Evolutionary conservation across 1,140 invertebrate species (phyloP).

Genomic region (Wiebesia pumilae): DNA sequence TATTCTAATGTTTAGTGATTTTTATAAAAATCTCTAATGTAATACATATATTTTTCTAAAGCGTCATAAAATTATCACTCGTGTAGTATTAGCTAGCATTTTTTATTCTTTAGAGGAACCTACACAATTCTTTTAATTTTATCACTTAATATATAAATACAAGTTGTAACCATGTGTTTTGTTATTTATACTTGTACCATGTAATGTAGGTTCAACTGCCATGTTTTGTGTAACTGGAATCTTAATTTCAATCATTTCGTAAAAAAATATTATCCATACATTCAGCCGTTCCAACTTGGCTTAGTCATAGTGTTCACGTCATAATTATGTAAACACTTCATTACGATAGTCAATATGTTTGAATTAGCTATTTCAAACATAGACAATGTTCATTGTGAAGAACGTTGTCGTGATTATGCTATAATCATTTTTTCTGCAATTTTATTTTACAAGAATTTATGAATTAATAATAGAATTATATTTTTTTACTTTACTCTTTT

Average conservation of each 20-base stretch:
- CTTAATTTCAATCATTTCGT: too few species aligned
- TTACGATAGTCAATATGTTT: background rate
- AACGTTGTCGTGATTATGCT: background rate
- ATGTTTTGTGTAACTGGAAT: too few species aligned
- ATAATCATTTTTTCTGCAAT: background rate
- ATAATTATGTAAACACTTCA: background rate
- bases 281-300: background rate
- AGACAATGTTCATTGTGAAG: background rate
- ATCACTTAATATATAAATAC: background rate
- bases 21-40: too few species aligned
- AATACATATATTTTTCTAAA: too few species aligned
- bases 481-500: background rate
- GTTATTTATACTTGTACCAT: background rate
- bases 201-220: background rate
- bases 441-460: background rate
- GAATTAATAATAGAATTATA: background rate
- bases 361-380: background rate
- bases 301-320: background rate
- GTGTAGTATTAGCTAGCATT: background rate
- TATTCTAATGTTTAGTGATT: too few species aligned
- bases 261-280: background rate
- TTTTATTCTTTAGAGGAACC: background rate
- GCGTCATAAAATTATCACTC: too few species aligned
- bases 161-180: background rate
- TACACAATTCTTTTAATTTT: background rate